Base-by-base conservation (phyloP, 2,113 vertebrate genomes). In the Rutilus rutilus region DNA sequence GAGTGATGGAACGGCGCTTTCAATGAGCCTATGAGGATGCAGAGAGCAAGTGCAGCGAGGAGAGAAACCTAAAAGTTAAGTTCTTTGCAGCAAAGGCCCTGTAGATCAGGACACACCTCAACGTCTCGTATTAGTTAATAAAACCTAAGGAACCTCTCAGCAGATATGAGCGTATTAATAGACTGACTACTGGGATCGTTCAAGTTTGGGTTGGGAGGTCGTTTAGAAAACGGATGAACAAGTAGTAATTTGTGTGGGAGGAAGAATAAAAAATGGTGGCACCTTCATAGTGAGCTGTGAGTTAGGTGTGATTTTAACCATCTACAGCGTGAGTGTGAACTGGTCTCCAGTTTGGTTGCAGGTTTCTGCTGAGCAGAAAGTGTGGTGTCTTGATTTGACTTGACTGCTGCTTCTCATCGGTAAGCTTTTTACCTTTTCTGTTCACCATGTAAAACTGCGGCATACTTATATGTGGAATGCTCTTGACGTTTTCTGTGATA, bases 21-120 rank as follows among this genome's bases (percentile, higher is more conserved):
- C 42, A 69, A 73, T 67, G 65, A 78, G 71, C 57, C 88, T 83
- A 87, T 87, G 88, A 89, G 71, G 45, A 78, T 76, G 50, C 50
- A 64, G 78, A 77, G 42, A 47, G 54, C 23, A 52, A 83, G 64
- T 45, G 77, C 64, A 84, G 85, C 30, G 78, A 78, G 39, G 67
- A 83, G 59, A 86, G 76, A 89, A 33, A 78, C 67, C 36, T 39
- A 36, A 85, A 83, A 60, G 57, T 71, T 5, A 23, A 60, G 82
- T 82, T 85, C 23, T 80, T 54, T 30, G 60, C 64, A 30, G 78
- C 50, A 74, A 87, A 82, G 84, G 85, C 84, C 62, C 42, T 36
- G 50, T 65, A 84, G 52, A 50, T 57, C 54, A 60, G 57, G 19
- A 81, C 82, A n/a, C 52, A 6, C 79, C 33, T 71, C 23, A 27